Conservation (phyloP, 2,888 invertebrate genomes). For the Drosophila maculinotata region DNA sequence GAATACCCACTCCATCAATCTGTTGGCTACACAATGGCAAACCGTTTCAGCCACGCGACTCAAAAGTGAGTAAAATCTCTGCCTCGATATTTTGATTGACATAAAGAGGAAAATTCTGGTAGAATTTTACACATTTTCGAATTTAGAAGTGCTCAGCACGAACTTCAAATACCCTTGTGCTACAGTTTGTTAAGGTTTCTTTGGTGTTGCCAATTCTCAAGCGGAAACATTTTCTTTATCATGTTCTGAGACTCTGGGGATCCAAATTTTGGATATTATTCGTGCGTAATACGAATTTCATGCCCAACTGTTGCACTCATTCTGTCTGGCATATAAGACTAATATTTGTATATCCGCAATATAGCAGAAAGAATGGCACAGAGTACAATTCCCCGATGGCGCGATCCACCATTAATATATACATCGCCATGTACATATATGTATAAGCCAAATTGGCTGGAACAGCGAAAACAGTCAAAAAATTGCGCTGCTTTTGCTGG, state of each 20-base stretch:
- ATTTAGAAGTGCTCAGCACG: background rate
- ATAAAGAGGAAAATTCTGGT: background rate
- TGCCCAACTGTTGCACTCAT: slow-evolving; percentile 18
- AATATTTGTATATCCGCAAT: slow-evolving; percentile 22
- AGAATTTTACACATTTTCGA: background rate
- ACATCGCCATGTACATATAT: slow-evolving; percentile 14
- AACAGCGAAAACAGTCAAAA: slow-evolving; percentile 36
- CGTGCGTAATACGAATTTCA: slow-evolving; percentile 3
- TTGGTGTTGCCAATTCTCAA: no score
- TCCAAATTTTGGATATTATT: background rate
- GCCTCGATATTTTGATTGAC: background rate
- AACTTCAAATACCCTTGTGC: slow-evolving; percentile 13
- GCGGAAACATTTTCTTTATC: background rate
- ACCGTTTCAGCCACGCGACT: slow-evolving; percentile 87
- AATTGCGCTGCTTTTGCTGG: slow-evolving; percentile 25
- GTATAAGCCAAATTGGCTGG: slow-evolving; percentile 57
- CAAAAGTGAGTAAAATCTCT: slow-evolving; percentile 86
- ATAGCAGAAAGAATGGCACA: slow-evolving; percentile 31
- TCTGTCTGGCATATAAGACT: slow-evolving; percentile 17
- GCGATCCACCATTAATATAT: slow-evolving; percentile 31
- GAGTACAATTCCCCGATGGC: slow-evolving; percentile 42
- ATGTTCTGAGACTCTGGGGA: slow-evolving; percentile 3
- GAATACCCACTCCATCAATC: slow-evolving; percentile 88
- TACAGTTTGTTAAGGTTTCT: no score
- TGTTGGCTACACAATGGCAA: slow-evolving; percentile 90